Evolutionary conservation across 2,797 vertebrate genomes (phyloP).

Genomic region (Typhlichthys eigenmanni): DNA sequence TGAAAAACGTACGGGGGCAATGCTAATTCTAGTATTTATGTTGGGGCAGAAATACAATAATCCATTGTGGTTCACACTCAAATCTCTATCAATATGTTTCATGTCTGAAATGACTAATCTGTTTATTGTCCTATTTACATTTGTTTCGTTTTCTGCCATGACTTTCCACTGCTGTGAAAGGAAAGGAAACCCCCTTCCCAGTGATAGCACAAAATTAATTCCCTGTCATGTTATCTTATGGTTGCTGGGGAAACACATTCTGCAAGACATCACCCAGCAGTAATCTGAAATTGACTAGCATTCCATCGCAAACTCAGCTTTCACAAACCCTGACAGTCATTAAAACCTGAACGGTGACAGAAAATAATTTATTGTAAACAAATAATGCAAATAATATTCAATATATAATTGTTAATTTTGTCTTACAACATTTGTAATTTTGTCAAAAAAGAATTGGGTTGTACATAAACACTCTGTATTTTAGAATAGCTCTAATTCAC

Average conservation of each 20-base stretch:
- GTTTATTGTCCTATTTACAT: slow-evolving; percentile 27
- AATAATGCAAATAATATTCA: slow-evolving; percentile 2
- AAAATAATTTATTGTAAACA: slow-evolving; percentile 19
- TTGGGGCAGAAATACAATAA: slow-evolving; percentile 16
- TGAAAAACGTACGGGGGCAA: slow-evolving; percentile 7
- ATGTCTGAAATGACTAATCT: slow-evolving; percentile 44
- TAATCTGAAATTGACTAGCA: slow-evolving; percentile 57
- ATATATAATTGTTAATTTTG: slow-evolving; percentile 6
- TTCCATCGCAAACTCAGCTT: slow-evolving; percentile 37
- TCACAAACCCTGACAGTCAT: slow-evolving; percentile 30
- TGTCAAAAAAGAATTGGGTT: neutral
- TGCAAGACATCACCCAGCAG: slow-evolving; percentile 41
- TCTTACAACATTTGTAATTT: neutral
- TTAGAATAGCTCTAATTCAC: neutral
- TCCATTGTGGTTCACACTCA: slow-evolving; percentile 41
- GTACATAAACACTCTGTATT: neutral
- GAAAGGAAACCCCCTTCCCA: slow-evolving; percentile 34
- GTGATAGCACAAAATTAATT: slow-evolving; percentile 51
- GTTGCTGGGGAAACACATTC: slow-evolving; percentile 56
- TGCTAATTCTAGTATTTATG: slow-evolving; percentile 18
- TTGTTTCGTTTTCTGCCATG: slow-evolving; percentile 24
- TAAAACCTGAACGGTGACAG: slow-evolving; percentile 32
- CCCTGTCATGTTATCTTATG: slow-evolving; percentile 55
- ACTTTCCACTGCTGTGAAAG: slow-evolving; percentile 20
- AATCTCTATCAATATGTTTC: slow-evolving; percentile 35